A percentile compares a stretch with the other conserved stretches of the same genome.
These are phyloP conservation scores for Scomberomorus guttatus DNA, from an alignment of 2,797 vertebrate species.

Conservation along the genomic window DNA sequence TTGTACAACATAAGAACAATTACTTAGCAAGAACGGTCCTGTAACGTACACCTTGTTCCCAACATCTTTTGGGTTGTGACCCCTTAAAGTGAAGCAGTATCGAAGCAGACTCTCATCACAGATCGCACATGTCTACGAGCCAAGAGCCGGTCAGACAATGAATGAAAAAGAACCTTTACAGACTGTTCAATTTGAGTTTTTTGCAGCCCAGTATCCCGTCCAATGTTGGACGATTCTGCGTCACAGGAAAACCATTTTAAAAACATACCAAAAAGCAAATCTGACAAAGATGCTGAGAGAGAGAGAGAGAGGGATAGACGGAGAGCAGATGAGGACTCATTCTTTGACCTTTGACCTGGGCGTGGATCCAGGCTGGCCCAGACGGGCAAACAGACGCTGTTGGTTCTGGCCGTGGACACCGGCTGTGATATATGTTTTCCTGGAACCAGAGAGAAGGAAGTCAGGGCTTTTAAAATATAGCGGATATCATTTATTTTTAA, in stretches of 20 bases:
- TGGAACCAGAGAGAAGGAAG: slow-evolving; percentile 72
- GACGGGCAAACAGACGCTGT: slow-evolving; percentile 65
- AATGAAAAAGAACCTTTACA: too few species aligned
- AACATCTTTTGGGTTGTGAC: not conserved
- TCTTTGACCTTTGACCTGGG: slow-evolving; percentile 69
- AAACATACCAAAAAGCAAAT: not conserved
- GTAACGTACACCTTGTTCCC: not conserved
- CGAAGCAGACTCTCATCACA: not conserved
- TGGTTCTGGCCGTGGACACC: slow-evolving; percentile 68
- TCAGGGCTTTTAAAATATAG: slow-evolving; percentile 59
- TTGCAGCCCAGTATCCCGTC: not conserved
- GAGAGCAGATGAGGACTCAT: slow-evolving; percentile 39
- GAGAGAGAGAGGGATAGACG: too few species aligned
- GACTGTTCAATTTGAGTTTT: not conserved
- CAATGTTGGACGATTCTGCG: too few species aligned
- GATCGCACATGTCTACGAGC: not conserved
- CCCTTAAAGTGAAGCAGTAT: not conserved
- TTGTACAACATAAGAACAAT: not conserved
- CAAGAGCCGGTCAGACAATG: not conserved
- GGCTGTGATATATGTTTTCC: slow-evolving; percentile 72
- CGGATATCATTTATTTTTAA: slow-evolving; percentile 63
- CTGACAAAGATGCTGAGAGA: not conserved
- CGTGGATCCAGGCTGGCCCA: slow-evolving; percentile 58
- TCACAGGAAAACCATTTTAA: not conserved
- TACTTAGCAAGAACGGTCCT: not conserved